phyloP scores from a whole-genome alignment of 2,797 vertebrate species.

The Bradypodion ventrale region DNA sequence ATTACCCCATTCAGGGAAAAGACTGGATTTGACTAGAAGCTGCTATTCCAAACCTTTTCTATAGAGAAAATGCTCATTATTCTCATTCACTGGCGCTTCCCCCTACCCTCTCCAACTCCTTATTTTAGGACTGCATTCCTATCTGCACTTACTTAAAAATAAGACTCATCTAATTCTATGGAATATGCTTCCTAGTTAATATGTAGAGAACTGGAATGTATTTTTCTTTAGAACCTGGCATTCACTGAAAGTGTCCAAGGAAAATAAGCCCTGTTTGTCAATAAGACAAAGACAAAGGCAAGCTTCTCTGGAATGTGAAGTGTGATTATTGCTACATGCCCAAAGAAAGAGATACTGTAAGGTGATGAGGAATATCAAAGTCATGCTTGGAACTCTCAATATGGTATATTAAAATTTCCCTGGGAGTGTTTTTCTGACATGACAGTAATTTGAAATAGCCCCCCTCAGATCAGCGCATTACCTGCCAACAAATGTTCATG shows the following conservation, averaged over 20 bases:
- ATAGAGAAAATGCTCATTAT: background rate
- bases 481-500: background rate
- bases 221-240: background rate
- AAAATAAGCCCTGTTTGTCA: background rate
- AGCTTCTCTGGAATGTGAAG: background rate
- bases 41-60: background rate
- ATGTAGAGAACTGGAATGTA: background rate
- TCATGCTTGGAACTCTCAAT: background rate
- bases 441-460: background rate
- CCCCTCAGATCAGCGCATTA: background rate
- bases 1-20: slow-evolving; percentile 19
- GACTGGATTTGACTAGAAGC: background rate
- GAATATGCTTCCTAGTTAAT: background rate
- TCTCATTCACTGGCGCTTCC: background rate
- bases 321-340: background rate
- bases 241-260: background rate
- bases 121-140: background rate
- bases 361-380: background rate
- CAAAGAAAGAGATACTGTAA: background rate
- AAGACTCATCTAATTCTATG: background rate
- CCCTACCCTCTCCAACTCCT: too few relatives aligned
- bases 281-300: background rate
- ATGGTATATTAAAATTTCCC: background rate
- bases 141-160: background rate
- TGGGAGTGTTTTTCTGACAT: background rate